Evolutionary conservation across 2,888 invertebrate genomes (phyloP), one percentile per base, ranked within the genome.

Genomic region (Syrphus vitripennis): DNA sequence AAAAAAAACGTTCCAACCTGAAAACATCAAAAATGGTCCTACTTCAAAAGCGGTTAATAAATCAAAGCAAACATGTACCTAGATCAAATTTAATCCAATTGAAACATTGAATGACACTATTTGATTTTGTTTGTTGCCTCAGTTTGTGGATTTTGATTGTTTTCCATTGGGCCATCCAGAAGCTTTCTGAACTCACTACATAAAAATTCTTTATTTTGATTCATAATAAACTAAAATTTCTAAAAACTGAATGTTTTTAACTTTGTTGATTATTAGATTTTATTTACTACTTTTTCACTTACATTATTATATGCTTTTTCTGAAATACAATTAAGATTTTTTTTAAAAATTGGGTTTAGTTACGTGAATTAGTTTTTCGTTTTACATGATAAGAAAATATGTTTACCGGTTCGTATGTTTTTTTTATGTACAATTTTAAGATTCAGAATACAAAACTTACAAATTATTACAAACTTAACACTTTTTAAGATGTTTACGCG

Each of bases 401-500:
- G 21, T 61, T 37, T 61, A 37, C 34, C 14, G 59, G 24, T 61
- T 37, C 9, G 59, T 61, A 37, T 37, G 34, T 59, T 3, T 55
- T 29, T n/a, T 24, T 61, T 21, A 6, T 21, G 9, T 37, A 61
- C 21, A 40, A 40, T 61, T 24, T 21, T 14, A 37, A 37, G 24
- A 71, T 71, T 55, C 34, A 71, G 16, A 53, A 19, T 63, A 57
- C 40, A 76, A 63, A 76, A 65, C 70, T 63, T 81, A 81, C 55
- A 48, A 57, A 59, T 69, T 53, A 77, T 37, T 48, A 48, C 67
- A 72, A 83, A 83, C 72, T 77, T 83, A 83, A 83, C 71, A 83
- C 53, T 65, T 69, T 63, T 63, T 65, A 34, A 61, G 59, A 61
- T 61, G 82, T 45, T 61, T 21, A 55, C 16, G 31, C 26, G 26